Evolutionary conservation across 2,888 invertebrate species (phyloP).

Genomic region (Frankliniella fusca): DNA sequence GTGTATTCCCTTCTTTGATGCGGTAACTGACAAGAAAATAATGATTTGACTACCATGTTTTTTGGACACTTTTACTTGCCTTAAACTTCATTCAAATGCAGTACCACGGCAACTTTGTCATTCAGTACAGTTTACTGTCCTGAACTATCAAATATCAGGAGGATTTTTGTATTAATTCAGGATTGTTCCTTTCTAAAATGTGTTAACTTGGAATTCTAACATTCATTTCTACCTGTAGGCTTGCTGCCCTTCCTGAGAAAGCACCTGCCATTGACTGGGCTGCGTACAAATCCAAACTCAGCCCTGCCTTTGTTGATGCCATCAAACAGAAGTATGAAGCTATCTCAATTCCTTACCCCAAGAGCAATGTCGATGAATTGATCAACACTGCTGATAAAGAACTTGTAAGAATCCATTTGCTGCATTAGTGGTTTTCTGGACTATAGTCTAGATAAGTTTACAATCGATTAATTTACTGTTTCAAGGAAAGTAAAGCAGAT

Average conservation of each 20-base stretch:
- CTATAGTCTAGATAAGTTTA: not conserved
- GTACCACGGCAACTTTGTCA: not conserved
- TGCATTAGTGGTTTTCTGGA: no score
- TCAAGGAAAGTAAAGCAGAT: not conserved
- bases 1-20: no score
- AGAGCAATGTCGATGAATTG: not conserved
- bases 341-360: not conserved
- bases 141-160: not conserved
- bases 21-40: no score
- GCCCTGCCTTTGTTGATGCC: not conserved
- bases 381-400: not conserved
- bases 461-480: not conserved
- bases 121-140: not conserved
- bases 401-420: not conserved
- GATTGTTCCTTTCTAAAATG: not conserved
- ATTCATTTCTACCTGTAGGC: not conserved
- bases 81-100: not conserved
- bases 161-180: not conserved
- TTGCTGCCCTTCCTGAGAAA: slow-evolving; percentile 2
- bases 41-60: not conserved
- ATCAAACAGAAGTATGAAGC: slow-evolving; percentile 14
- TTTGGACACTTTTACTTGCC: not conserved
- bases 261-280: slow-evolving; percentile 1
- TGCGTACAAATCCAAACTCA: not conserved
- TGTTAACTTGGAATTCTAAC: not conserved